Percentiles rank a stretch among this genome's conserved stretches.
phyloP scores from a whole-genome alignment of 2,888 invertebrate genomes.

The Ceriagrion tenellum region DNA sequence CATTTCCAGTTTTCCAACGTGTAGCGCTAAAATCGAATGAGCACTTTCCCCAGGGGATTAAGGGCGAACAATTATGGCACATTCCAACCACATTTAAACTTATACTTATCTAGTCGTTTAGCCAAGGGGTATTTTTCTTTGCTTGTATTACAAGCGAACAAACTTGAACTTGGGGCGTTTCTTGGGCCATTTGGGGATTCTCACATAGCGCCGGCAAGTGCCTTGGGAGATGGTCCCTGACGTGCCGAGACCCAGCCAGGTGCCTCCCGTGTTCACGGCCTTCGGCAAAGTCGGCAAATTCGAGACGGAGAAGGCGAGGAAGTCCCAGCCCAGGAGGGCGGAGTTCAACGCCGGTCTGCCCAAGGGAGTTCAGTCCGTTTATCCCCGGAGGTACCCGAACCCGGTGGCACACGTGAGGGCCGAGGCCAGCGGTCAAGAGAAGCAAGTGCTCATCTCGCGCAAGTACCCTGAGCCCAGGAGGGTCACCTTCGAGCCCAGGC shows the following conservation, averaged over 20 bases:
- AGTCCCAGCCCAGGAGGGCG: conserved; percentile 77
- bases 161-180: not conserved
- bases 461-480: conserved; percentile 77
- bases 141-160: not conserved
- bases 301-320: conserved; percentile 74
- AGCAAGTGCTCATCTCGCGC: conserved; percentile 80
- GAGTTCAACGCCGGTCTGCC: conserved; percentile 73
- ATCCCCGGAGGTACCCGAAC: conserved; percentile 37
- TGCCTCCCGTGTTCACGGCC: conserved; percentile 91
- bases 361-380: not conserved
- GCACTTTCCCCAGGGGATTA: too few relatives aligned
- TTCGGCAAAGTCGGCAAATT: conserved; percentile 84
- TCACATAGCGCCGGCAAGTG: conserved; percentile 87
- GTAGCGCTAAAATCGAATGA: too few relatives aligned
- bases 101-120: not conserved
- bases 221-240: conserved; percentile 94
- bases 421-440: conserved; percentile 71
- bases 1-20: too few relatives aligned
- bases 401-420: not conserved
- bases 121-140: not conserved
- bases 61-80: too few relatives aligned
- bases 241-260: conserved; percentile 91
- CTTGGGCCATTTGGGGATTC: conserved; percentile 68
- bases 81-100: too few relatives aligned
- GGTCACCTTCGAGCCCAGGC: conserved; percentile 75